A percentile compares a stretch with the other conserved stretches of the same genome.
Conservation (phyloP, 2,888 invertebrate genomes). For the Drosophila mercatorum region DNA sequence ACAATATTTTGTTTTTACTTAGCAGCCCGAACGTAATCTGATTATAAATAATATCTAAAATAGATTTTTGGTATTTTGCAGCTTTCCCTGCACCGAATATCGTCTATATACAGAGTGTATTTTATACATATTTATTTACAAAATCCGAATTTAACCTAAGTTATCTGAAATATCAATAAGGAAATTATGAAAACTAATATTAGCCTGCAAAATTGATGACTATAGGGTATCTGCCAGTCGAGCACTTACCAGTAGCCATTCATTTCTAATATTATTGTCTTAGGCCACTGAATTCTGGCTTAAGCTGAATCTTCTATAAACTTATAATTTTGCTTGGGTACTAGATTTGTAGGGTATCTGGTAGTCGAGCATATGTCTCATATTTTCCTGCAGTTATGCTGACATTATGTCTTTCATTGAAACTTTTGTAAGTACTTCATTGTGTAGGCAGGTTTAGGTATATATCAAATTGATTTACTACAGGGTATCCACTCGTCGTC, state of each 20-base stretch:
- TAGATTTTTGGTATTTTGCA: too few relatives aligned
- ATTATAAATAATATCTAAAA: neutral
- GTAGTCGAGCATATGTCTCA: neutral
- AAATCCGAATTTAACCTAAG: too few relatives aligned
- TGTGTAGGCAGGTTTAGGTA: too few relatives aligned
- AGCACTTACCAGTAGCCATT: neutral
- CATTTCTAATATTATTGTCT: too few relatives aligned
- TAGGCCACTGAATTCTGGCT: too few relatives aligned
- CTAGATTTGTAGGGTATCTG: neutral
- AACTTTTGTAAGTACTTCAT: neutral
- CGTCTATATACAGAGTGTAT: neutral
- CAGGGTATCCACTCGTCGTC: conserved; percentile 4
- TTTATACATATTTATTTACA: neutral
- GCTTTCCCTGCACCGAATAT: too few relatives aligned
- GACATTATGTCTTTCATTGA: neutral
- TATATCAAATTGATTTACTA: neutral
- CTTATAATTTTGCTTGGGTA: neutral
- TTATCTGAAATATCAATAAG: too few relatives aligned
- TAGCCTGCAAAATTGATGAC: neutral
- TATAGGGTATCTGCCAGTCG: neutral
- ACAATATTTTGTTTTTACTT: neutral
- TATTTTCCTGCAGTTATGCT: too few relatives aligned
- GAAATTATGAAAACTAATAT: neutral
- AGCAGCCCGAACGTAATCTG: neutral
- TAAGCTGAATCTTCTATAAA: too few relatives aligned